These are phyloP conservation scores for Spisula subtruncata DNA, from an alignment of 2,888 invertebrate species.

Conservation along the genomic window DNA sequence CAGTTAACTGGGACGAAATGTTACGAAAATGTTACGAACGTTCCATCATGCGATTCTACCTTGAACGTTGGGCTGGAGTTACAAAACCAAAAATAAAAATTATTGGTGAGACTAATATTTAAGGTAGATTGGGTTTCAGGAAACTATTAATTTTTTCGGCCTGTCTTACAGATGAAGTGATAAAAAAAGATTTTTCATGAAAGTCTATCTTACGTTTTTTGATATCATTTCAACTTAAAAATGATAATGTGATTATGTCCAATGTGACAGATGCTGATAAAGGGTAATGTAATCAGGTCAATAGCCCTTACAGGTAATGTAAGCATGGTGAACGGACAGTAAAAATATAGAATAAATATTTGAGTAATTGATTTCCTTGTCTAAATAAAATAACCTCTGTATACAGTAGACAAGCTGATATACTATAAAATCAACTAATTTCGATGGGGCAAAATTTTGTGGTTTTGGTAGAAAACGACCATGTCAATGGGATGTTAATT, in stretches of 20 bases:
- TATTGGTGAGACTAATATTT: no score
- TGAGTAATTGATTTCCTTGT: slow-evolving; percentile 21
- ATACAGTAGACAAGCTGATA: background rate
- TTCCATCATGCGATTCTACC: no score
- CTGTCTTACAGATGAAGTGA: background rate
- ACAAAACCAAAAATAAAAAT: no score
- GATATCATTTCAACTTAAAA: slow-evolving; percentile 13
- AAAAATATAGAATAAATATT: slow-evolving; percentile 15
- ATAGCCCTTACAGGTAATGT: background rate
- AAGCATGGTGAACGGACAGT: background rate
- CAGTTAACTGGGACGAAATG: no score
- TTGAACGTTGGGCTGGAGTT: no score
- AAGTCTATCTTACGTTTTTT: background rate
- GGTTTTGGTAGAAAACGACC: no score
- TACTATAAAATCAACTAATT: no score
- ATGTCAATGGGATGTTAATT: no score
- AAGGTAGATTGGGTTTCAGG: no score
- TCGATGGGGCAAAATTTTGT: no score
- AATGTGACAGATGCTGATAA: background rate
- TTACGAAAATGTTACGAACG: no score
- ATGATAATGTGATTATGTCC: background rate
- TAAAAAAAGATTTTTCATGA: background rate
- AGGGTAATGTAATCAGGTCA: background rate
- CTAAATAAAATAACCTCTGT: background rate
- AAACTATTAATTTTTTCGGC: no score